Evolutionary conservation across 2,797 vertebrate genomes (phyloP).

Genomic region (Pterois miles): DNA sequence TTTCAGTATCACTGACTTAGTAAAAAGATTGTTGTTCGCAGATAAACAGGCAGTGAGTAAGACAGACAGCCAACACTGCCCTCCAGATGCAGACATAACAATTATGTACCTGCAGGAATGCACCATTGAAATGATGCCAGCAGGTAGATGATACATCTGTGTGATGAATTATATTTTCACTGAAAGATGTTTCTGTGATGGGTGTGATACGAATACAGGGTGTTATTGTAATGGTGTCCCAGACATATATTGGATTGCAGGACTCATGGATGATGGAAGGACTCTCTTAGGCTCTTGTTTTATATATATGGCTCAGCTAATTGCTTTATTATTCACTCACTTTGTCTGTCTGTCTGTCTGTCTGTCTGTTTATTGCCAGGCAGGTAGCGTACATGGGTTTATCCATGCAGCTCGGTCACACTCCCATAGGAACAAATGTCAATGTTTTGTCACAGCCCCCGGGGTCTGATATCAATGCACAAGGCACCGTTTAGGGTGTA

Average conservation of each 20-base stretch:
- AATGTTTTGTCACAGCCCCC: too few species aligned
- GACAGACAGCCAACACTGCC: slow-evolving; percentile 14
- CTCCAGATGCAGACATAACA: slow-evolving; percentile 41
- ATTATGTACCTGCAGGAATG: slow-evolving; percentile 37
- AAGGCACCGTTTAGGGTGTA: too few species aligned
- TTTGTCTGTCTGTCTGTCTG: not conserved
- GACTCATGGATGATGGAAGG: not conserved
- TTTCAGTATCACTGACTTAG: slow-evolving; percentile 2
- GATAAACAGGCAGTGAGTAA: slow-evolving; percentile 26
- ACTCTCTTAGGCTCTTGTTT: not conserved
- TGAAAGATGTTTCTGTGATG: slow-evolving; percentile 2
- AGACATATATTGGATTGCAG: not conserved
- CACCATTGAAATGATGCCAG: not conserved
- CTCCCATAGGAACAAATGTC: too few species aligned
- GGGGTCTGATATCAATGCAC: too few species aligned
- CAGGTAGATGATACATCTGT: slow-evolving; percentile 36
- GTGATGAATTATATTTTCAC: slow-evolving; percentile 9
- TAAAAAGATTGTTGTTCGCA: slow-evolving; percentile 1
- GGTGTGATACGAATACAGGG: not conserved
- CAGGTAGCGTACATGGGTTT: not conserved
- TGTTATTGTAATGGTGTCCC: not conserved
- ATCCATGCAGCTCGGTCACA: too few species aligned
- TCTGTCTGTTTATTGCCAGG: not conserved
- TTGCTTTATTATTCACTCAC: not conserved
- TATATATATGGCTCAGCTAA: not conserved